A percentile compares a stretch with the other conserved stretches of the same genome.
These are phyloP conservation scores for Drosophila bocqueti DNA, from an alignment of 1,140 invertebrate genomes.

Conservation along the genomic window DNA sequence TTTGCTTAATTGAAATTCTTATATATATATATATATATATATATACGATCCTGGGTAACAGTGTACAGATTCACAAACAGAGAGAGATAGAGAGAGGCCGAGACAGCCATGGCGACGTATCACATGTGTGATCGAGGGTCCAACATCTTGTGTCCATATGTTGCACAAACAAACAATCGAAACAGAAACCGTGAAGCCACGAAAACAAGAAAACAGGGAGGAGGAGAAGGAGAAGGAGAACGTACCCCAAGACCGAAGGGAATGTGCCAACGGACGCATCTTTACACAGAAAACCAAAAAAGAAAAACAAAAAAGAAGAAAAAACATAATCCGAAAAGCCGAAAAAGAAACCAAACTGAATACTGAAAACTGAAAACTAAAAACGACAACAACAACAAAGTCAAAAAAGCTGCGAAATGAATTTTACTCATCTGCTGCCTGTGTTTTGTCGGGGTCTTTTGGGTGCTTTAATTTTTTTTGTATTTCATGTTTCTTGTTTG, in stretches of 20 bases:
- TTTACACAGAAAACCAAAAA: slow-evolving; percentile 54
- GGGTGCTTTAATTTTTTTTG: slow-evolving; percentile 45
- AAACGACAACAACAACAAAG: slow-evolving; percentile 5
- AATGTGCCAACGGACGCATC: slow-evolving; percentile 65
- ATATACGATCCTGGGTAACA: not conserved
- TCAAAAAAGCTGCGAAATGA: slow-evolving; percentile 39
- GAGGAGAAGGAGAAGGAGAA: slow-evolving; percentile 23
- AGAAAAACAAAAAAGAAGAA: slow-evolving; percentile 19
- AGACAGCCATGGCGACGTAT: slow-evolving; percentile 27
- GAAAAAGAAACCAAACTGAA: slow-evolving; percentile 28
- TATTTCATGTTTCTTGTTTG: slow-evolving; percentile 32
- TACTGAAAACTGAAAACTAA: slow-evolving; percentile 13
- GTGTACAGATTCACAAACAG: slow-evolving; percentile 13
- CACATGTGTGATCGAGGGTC: slow-evolving; percentile 66
- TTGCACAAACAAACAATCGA: slow-evolving; percentile 78
- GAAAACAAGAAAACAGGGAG: slow-evolving; percentile 23
- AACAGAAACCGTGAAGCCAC: slow-evolving; percentile 38
- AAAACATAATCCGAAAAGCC: slow-evolving; percentile 30
- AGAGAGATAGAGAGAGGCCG: not conserved
- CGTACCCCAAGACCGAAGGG: slow-evolving; percentile 13
- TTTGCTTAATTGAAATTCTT: not conserved
- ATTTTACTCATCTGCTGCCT: slow-evolving; percentile 35
- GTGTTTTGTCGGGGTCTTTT: slow-evolving; percentile 9
- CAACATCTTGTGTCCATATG: slow-evolving; percentile 80
- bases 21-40: not conserved